A percentile compares a stretch with the other conserved stretches of the same genome.
Evolutionary conservation across 2,113 vertebrate species (phyloP).

Genomic region (Tautogolabrus adspersus): DNA sequence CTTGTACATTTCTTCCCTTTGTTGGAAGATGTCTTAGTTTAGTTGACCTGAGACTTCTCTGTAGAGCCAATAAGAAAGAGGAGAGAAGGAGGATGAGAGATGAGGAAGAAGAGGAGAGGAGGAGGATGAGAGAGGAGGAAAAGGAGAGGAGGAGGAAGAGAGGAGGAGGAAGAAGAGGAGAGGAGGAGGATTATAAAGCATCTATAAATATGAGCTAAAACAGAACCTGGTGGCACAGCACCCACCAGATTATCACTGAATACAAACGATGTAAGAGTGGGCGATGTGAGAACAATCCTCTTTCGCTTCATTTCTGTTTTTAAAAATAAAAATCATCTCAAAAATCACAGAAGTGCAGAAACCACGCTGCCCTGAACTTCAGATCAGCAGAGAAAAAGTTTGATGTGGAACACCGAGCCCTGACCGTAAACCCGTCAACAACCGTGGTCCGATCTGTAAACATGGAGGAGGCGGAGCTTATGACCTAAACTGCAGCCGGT

Average conservation of each 20-base stretch:
- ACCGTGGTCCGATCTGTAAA: too few relatives aligned
- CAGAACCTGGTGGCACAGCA: conserved; percentile 44
- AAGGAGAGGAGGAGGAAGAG: not conserved
- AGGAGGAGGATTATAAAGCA: conserved; percentile 61
- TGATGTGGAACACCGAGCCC: too few relatives aligned
- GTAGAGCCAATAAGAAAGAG: conserved; percentile 29
- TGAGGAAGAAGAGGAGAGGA: conserved; percentile 47
- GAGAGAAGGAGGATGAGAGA: conserved; percentile 18
- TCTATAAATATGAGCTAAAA: conserved; percentile 69
- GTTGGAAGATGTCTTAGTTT: too few relatives aligned
- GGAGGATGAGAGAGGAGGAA: conserved; percentile 35
- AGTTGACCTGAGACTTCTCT: conserved; percentile 36
- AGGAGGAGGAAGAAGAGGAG: conserved; percentile 41
- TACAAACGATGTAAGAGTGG: conserved; percentile 24
- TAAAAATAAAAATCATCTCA: not conserved
- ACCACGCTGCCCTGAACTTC: not conserved
- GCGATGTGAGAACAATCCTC: not conserved
- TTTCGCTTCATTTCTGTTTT: not conserved
- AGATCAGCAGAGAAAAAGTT: not conserved
- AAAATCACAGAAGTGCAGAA: not conserved
- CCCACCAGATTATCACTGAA: conserved; percentile 44
- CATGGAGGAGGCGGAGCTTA: too few relatives aligned
- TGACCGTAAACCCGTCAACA: too few relatives aligned
- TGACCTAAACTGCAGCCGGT: too few relatives aligned
- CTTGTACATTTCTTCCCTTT: too few relatives aligned